Evolutionary conservation across 1,140 invertebrate species (phyloP).

Genomic region (Rhynchophorus ferrugineus): DNA sequence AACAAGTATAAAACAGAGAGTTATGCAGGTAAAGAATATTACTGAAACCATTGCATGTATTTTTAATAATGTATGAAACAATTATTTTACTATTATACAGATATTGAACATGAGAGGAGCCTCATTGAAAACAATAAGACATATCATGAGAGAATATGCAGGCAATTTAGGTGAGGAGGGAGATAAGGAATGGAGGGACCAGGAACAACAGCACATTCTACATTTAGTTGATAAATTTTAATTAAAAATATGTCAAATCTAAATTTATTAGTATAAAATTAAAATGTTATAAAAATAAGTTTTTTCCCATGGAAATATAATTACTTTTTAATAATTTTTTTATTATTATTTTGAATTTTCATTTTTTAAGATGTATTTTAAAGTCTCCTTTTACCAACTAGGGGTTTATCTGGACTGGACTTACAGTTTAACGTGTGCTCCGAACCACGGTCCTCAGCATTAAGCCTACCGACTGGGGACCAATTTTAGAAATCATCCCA

Average conservation of each 20-base stretch:
- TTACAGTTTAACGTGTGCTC: too few species aligned
- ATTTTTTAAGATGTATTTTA: too few species aligned
- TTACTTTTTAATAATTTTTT: too few species aligned
- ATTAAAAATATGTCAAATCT: conserved; percentile 25
- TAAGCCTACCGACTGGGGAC: too few species aligned
- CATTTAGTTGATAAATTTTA: conserved; percentile 92
- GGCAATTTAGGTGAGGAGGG: conserved; percentile 88
- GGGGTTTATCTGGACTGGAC: too few species aligned
- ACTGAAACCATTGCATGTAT: not conserved
- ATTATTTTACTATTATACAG: conserved; percentile 22
- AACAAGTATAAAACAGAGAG: conserved; percentile 75
- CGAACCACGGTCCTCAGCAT: too few species aligned
- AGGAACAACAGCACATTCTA: conserved; percentile 85
- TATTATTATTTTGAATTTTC: too few species aligned
- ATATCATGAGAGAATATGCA: conserved; percentile 94
- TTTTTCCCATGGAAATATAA: not conserved
- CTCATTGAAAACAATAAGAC: conserved; percentile 88
- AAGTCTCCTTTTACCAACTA: too few species aligned
- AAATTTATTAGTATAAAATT: not conserved
- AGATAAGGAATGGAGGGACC: conserved; percentile 72
- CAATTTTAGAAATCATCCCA: too few species aligned
- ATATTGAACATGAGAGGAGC: conserved; percentile 84
- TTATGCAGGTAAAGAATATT: conserved; percentile 53
- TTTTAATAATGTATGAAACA: too few species aligned
- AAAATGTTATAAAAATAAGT: too few species aligned